Percentiles rank a stretch among this genome's conserved stretches.
Conservation (phyloP, 1,140 invertebrate species). For the Plutomurus gul region DNA sequence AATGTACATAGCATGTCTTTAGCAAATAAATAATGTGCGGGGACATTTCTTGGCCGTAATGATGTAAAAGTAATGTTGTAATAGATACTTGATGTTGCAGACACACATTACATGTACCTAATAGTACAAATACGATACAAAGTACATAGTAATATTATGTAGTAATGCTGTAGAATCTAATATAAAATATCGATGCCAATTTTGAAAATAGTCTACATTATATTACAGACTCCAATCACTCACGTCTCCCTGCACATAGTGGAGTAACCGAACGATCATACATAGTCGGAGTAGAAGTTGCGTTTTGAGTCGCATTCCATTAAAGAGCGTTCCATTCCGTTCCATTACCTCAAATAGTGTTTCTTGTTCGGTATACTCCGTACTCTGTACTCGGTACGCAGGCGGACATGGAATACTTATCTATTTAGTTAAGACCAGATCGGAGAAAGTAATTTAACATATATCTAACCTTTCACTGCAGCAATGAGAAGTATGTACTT, state of each 20-base stretch:
- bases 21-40: too few species aligned
- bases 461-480: background rate
- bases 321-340: constrained; percentile 15
- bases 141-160: background rate
- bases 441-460: background rate
- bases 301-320: constrained; percentile 17
- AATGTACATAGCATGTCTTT: too few species aligned
- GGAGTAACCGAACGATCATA: background rate
- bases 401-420: background rate
- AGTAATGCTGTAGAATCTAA: background rate
- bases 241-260: background rate
- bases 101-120: too few species aligned
- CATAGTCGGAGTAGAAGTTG: background rate
- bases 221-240: background rate
- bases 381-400: background rate
- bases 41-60: background rate
- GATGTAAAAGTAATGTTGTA: background rate
- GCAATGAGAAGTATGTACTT: background rate
- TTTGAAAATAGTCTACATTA: background rate
- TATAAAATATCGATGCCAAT: constrained; percentile 15
- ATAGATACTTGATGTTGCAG: too few species aligned
- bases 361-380: background rate
- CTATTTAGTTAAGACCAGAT: background rate
- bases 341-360: constrained; percentile 8
- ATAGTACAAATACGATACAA: background rate